Base-by-base conservation (phyloP, 2,888 invertebrate genomes). In the Hoplodrina ambigua region DNA sequence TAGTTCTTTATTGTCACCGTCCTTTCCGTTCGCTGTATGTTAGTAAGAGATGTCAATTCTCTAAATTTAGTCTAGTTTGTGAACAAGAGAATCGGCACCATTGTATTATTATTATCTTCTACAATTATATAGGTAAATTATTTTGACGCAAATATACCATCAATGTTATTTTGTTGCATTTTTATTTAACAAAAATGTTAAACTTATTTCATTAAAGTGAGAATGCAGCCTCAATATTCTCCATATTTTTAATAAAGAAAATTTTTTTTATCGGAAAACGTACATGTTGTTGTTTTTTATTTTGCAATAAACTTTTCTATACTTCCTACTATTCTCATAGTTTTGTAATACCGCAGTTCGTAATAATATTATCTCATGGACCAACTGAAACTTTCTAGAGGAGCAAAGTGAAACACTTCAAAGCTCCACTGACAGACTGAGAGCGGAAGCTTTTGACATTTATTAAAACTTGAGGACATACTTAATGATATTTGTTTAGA, bases 391-490 rank as follows among this genome's bases (percentile, higher is more conserved):
- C 62, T 82, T 61, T 75, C 61, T 55, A 44, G 46, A 59, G 49
- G n/a, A 37, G 41, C 25, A 41, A 55, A 79, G 37, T 65, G 60
- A 82, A 56, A 64, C 60, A 72, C 82, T 80, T 75, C 61, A 82
- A 65, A 59, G 78, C 62, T 80, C 15, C 25, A 63, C n/a, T 61
- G 61, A 59, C 46, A 67, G 60, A 61, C 75, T 25, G 61, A 61
- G 54, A 25, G 56, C 63, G 70, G 75, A 78, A 72, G 60, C 72
- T 72, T 69, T 64, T 68, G 70, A 82, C 58, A 67, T 75, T 84
- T 75, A 78, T 81, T 75, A 82, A 81, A 82, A 73, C 72, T 75
- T 75, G 72, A 80, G 74, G 57, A 78, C 56, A 67, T 55, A 69
- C 53, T 77, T 82, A 76, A 79, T 71, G 61, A 62, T 59, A 57